phyloP scores from a whole-genome alignment of 2,888 invertebrate species.

The Dynastes grantii region DNA sequence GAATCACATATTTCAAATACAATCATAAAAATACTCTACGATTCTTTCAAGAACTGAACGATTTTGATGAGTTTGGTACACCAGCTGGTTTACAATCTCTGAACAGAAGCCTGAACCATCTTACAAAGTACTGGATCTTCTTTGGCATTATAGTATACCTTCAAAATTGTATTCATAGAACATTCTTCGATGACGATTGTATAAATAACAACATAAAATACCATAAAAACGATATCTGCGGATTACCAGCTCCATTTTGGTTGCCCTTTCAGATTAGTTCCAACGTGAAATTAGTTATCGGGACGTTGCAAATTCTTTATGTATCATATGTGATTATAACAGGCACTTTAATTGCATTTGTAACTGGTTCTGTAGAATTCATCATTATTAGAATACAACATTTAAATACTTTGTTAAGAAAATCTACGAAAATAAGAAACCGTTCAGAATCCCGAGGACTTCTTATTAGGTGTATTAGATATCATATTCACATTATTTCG shows the following conservation, averaged over 20 bases:
- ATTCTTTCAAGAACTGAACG: not conserved
- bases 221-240: constrained; percentile 23
- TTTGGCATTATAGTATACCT: not conserved
- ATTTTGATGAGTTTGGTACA: constrained; percentile 17
- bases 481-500: constrained; percentile 34
- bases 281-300: not conserved
- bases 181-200: not conserved
- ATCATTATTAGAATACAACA: constrained; percentile 29
- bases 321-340: not conserved
- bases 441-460: not conserved
- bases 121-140: not conserved
- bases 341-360: not conserved
- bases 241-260: not conserved
- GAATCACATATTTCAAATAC: not conserved
- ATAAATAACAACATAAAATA: constrained; percentile 6
- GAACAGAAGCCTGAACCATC: not conserved
- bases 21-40: not conserved
- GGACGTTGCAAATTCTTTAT: not conserved
- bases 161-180: not conserved
- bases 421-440: not conserved
- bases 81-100: not conserved
- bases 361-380: constrained; percentile 9
- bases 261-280: constrained; percentile 10
- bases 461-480: constrained; percentile 1
- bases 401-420: constrained; percentile 11